A percentile compares a stretch with the other conserved stretches of the same genome.
These are phyloP conservation scores for Anas platyrhynchos DNA, from an alignment of 2,113 vertebrate genomes.

Conservation along the genomic window DNA sequence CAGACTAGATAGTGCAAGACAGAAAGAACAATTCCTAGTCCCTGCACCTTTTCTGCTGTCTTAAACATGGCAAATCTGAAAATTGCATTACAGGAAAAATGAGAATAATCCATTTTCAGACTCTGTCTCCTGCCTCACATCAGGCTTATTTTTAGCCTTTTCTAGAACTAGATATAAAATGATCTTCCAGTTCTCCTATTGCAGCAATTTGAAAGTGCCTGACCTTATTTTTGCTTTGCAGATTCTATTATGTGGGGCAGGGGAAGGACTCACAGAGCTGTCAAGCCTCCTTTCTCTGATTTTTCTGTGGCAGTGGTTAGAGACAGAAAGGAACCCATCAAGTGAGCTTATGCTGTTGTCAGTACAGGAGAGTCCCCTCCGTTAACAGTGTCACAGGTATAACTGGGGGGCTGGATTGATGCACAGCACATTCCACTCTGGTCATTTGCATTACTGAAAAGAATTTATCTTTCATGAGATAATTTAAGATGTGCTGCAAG, in stretches of 20 bases:
- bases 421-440: not conserved
- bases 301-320: conserved; percentile 1
- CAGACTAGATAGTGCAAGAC: not conserved
- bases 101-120: conserved; percentile 63
- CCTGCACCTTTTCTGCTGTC: not conserved
- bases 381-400: not conserved
- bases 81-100: conserved; percentile 57
- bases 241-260: conserved; percentile 43
- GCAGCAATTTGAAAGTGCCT: conserved; percentile 51
- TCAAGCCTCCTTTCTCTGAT: not conserved
- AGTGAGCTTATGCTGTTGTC: not conserved
- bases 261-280: not conserved
- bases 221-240: conserved; percentile 64
- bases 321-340: not conserved
- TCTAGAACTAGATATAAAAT: conserved; percentile 18
- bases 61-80: conserved; percentile 10
- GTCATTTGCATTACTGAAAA: not conserved
- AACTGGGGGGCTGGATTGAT: not conserved
- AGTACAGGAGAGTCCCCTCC: not conserved
- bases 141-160: conserved; percentile 59
- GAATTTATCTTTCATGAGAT: not conserved
- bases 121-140: conserved; percentile 18
- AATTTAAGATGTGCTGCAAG: not conserved
- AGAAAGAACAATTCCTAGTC: not conserved
- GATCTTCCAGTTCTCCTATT: conserved; percentile 39